Conservation (phyloP, 1,140 invertebrate genomes). For the Cardiocondyla obscurior region DNA sequence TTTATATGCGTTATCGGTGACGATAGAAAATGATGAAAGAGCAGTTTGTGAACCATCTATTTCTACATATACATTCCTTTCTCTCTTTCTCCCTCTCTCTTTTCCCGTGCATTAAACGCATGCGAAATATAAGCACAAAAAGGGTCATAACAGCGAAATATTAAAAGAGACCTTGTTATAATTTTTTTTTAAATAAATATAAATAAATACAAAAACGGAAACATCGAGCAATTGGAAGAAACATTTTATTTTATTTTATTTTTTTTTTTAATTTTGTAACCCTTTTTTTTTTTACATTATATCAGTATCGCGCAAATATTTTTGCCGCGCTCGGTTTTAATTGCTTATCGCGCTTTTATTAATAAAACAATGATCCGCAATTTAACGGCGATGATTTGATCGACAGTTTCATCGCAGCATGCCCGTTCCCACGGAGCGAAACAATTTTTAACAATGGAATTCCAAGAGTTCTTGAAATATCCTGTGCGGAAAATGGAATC, state of each 20-base stretch:
- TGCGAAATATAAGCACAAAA: not conserved
- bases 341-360: slow-evolving; percentile 6
- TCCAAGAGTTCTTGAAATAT: slow-evolving; percentile 45
- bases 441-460: slow-evolving; percentile 55
- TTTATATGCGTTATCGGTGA: slow-evolving; percentile 37
- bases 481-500: slow-evolving; percentile 19
- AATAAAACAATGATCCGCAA: not conserved
- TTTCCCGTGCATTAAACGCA: not conserved
- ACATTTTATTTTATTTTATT: no score
- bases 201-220: not conserved
- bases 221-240: not conserved
- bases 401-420: slow-evolving; percentile 5
- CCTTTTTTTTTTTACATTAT: not conserved
- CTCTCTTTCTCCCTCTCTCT: not conserved
- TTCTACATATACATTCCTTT: not conserved
- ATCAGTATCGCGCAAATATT: not conserved
- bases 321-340: not conserved
- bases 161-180: not conserved
- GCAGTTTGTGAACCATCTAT: slow-evolving; percentile 63
- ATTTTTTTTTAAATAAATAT: no score
- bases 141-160: not conserved
- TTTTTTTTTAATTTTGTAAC: no score
- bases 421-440: slow-evolving; percentile 1
- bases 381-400: slow-evolving; percentile 41
- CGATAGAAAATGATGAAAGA: slow-evolving; percentile 58